These are phyloP conservation scores for Lanius collurio DNA, from an alignment of 2,113 vertebrate genomes.

Conservation along the genomic window DNA sequence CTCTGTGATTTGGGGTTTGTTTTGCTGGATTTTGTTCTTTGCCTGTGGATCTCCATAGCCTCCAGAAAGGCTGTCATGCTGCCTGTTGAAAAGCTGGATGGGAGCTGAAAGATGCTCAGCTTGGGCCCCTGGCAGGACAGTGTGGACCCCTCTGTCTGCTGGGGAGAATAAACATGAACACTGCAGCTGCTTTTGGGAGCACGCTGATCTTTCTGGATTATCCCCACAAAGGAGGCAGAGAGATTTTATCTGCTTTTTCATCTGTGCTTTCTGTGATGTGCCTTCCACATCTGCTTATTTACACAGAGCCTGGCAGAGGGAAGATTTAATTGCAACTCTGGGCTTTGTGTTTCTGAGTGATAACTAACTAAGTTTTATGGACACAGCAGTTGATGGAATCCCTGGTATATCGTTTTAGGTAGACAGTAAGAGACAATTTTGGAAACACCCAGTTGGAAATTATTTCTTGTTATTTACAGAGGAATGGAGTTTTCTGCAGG, in stretches of 20 bases:
- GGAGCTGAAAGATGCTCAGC: neutral
- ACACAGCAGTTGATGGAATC: neutral
- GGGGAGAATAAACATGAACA: neutral
- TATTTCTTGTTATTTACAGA: neutral
- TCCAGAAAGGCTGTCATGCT: neutral
- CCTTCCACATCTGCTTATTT: neutral
- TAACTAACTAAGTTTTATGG: neutral
- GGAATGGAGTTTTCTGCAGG: neutral
- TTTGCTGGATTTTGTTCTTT: too few relatives aligned
- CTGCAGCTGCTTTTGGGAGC: neutral
- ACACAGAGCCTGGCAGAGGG: neutral
- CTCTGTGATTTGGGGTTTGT: neutral
- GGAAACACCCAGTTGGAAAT: neutral
- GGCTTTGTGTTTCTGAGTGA: neutral
- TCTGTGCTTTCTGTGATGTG: neutral
- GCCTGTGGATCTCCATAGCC: neutral
- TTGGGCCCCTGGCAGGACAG: neutral
- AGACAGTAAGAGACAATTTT: neutral
- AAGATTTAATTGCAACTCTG: neutral
- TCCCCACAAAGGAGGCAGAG: neutral
- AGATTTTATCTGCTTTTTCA: neutral
- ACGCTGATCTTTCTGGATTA: neutral
- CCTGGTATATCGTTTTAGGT: neutral
- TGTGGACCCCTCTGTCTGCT: too few relatives aligned
- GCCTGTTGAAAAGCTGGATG: neutral